Percentiles rank a stretch among this genome's conserved stretches.
Conservation (phyloP, 2,797 vertebrate genomes). For the Sarcophilus harrisii region DNA sequence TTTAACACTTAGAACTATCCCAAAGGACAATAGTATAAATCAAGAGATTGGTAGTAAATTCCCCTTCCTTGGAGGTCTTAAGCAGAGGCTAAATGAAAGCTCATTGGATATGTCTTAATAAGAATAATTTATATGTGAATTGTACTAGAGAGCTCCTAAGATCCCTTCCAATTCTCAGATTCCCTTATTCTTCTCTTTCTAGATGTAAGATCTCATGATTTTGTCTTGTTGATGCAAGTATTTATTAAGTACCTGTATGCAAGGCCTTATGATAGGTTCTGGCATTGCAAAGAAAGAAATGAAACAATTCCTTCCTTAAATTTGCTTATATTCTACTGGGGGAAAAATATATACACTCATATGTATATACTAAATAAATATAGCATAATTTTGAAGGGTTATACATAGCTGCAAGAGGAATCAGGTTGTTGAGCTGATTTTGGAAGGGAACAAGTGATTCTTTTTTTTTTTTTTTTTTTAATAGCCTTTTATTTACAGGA, state of each 20-base stretch:
- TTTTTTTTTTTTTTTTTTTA: no score
- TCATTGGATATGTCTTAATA: not conserved
- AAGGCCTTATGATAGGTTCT: not conserved
- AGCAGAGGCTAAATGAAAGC: not conserved
- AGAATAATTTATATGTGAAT: not conserved
- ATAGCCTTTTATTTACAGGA: no score
- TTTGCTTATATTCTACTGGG: not conserved
- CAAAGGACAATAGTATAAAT: not conserved
- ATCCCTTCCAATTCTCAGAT: not conserved
- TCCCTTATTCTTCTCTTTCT: not conserved
- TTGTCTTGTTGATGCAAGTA: no score
- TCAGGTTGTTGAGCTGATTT: not conserved
- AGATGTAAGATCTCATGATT: not conserved
- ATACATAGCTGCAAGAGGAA: not conserved
- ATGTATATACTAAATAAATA: not conserved
- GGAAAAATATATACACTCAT: not conserved
- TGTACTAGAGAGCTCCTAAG: not conserved
- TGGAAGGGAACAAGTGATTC: not conserved
- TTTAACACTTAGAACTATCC: not conserved
- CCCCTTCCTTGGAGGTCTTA: not conserved
- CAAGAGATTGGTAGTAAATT: not conserved
- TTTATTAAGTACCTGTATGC: not conserved
- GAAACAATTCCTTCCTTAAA: not conserved
- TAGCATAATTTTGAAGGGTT: not conserved
- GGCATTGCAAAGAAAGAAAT: not conserved